Evolutionary conservation across 2,888 invertebrate genomes (phyloP).

Genomic region (Ernsta delagoae): DNA sequence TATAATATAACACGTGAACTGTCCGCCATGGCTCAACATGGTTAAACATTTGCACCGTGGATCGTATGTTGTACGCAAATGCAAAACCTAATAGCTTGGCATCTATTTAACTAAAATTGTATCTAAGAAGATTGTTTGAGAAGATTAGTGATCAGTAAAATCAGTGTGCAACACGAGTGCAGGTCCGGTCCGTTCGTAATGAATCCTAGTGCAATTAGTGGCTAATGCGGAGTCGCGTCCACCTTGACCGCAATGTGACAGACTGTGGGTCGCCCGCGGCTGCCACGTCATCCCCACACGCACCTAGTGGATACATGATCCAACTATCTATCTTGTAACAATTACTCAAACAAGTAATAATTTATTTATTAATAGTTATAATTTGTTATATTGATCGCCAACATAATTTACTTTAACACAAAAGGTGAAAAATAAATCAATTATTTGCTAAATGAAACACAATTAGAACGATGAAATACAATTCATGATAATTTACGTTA

Average conservation of each 20-base stretch:
- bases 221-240: conserved; percentile 1
- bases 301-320: neutral
- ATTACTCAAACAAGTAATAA: too few species aligned
- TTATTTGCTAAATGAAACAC: too few species aligned
- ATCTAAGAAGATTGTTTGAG: neutral
- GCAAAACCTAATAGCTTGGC: neutral
- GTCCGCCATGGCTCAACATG: too few species aligned
- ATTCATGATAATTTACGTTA: too few species aligned
- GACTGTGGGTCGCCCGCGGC: conserved; percentile 38
- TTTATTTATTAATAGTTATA: too few species aligned
- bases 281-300: neutral
- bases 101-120: neutral
- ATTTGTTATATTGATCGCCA: too few species aligned
- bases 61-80: neutral
- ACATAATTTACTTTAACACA: too few species aligned
- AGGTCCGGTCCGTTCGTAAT: neutral
- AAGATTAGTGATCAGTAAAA: conserved; percentile 12
- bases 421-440: too few species aligned
- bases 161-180: conserved; percentile 2
- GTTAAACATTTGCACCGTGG: too few species aligned
- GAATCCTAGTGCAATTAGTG: conserved; percentile 19
- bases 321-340: neutral
- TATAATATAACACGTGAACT: too few species aligned
- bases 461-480: too few species aligned
- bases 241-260: conserved; percentile 34